Evolutionary conservation across 2,113 vertebrate genomes (phyloP), one percentile per base, ranked within the genome.

Genomic region (Meriones unguiculatus): DNA sequence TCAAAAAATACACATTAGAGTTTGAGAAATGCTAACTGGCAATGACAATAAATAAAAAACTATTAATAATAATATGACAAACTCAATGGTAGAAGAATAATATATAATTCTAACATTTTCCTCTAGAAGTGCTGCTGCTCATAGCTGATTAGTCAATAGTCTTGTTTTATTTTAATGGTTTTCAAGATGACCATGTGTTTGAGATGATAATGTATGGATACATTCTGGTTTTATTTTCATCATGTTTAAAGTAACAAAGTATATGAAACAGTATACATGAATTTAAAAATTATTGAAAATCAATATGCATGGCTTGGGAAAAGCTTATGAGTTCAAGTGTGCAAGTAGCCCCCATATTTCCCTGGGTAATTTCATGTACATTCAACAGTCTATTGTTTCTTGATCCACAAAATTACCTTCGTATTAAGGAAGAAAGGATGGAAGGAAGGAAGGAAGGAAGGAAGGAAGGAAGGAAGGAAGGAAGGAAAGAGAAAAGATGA

Each of bases 241-340:
- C 17, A 88, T 95, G 10, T 54, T 30, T 41, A 59, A 89, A 75
- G 35, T 11, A 24, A 35, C 52, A 87, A 81, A 90, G 57, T 89
- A 18, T 10, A 85, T 67, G 78, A 80, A 89, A 93, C 2, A 76
- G 20, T 1, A 14, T 52, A 52, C 50, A 20, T 70, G 30, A 3
- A 72, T 0, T 87, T 80, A 65, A 24, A 84, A 85, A 95, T 76
- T 92, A 93, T 77, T 52, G 17, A 90, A 89, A 93, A 81, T 52
- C 12, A 93, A 87, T 13, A 78, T 14, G 12, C 84, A 59, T 12
- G 94, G 41, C 41, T 41, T 41, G 6, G 41, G 20, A 2, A 50
- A 76, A 81, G 46, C 4, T 80, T 35, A 14, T 62, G 41, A 46
- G 73, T 5, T 46, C 5, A 14, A 12, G 89, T 88, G 22, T 88